Evolutionary conservation across 2,888 invertebrate species (phyloP).

Genomic region (Sinodicranocentrus sp.): DNA sequence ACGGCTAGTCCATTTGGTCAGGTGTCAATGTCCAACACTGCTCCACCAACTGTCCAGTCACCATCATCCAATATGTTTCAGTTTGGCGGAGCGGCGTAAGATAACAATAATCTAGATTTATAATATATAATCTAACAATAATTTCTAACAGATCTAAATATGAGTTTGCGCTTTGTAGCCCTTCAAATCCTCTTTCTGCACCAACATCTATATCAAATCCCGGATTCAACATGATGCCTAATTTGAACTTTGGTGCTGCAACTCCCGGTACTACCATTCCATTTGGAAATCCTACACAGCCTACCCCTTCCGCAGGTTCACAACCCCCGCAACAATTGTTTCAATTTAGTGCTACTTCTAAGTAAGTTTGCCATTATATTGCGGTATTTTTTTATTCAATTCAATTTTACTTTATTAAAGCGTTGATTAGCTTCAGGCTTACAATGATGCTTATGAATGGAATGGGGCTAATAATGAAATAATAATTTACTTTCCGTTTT

Average conservation of each 20-base stretch:
- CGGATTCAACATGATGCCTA: slow-evolving; percentile 48
- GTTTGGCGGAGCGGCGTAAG: slow-evolving; percentile 42
- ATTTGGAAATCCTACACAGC: slow-evolving; percentile 56
- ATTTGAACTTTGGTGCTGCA: slow-evolving; percentile 46
- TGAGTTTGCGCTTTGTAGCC: neutral
- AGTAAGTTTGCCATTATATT: too few species aligned
- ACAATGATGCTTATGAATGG: neutral
- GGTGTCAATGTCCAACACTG: neutral
- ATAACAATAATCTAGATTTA: neutral
- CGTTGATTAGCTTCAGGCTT: too few species aligned
- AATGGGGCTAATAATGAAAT: too few species aligned
- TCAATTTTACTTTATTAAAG: too few species aligned
- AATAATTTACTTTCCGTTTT: too few species aligned
- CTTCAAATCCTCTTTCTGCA: slow-evolving; percentile 29
- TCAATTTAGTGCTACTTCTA: slow-evolving; percentile 36
- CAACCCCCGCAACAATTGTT: slow-evolving; percentile 52
- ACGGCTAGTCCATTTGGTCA: slow-evolving; percentile 45
- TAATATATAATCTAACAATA: neutral
- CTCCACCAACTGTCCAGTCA: slow-evolving; percentile 5
- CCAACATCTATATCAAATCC: neutral
- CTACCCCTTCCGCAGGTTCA: slow-evolving; percentile 55
- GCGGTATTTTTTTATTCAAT: too few species aligned
- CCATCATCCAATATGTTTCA: slow-evolving; percentile 18
- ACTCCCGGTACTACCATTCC: slow-evolving; percentile 51
- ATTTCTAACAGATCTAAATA: neutral